phyloP scores from a whole-genome alignment of 2,113 vertebrate genomes.

The Phocoena phocoena region DNA sequence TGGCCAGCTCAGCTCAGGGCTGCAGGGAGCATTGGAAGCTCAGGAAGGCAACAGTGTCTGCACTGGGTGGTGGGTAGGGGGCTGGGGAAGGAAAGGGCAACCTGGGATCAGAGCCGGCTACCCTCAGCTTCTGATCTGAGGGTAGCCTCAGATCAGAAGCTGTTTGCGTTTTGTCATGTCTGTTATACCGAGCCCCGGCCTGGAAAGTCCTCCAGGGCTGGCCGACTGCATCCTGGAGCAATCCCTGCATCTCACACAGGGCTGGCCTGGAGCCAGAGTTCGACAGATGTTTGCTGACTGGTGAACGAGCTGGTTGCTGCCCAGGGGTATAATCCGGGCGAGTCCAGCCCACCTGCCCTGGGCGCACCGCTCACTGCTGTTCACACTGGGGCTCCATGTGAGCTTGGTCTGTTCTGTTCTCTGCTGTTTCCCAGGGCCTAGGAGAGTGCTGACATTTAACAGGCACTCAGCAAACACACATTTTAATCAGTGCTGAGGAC shows the following conservation, averaged over 20 bases:
- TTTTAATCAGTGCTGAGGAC: background rate
- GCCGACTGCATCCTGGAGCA: background rate
- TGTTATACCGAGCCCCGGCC: rapidly evolving
- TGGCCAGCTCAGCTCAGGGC: background rate
- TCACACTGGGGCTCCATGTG: rapidly evolving
- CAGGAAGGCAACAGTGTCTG: background rate
- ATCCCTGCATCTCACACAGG: background rate
- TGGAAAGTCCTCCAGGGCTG: background rate
- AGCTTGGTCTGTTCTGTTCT: background rate
- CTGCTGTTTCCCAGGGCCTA: background rate
- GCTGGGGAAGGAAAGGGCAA: background rate
- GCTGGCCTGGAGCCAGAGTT: background rate
- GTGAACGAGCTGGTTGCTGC: background rate
- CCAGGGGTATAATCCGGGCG: background rate
- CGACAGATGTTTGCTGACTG: background rate
- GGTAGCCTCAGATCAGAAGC: no score
- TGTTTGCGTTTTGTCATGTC: background rate
- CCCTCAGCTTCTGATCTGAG: no score
- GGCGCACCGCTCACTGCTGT: rapidly evolving
- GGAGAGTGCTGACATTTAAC: background rate
- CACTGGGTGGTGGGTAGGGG: rapidly evolving
- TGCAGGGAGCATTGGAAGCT: rapidly evolving
- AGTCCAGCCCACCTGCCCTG: background rate
- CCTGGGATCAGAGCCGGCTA: background rate
- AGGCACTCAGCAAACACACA: background rate